Base-by-base conservation (phyloP, 2,113 vertebrate genomes). In the Zosterops borbonicus region DNA sequence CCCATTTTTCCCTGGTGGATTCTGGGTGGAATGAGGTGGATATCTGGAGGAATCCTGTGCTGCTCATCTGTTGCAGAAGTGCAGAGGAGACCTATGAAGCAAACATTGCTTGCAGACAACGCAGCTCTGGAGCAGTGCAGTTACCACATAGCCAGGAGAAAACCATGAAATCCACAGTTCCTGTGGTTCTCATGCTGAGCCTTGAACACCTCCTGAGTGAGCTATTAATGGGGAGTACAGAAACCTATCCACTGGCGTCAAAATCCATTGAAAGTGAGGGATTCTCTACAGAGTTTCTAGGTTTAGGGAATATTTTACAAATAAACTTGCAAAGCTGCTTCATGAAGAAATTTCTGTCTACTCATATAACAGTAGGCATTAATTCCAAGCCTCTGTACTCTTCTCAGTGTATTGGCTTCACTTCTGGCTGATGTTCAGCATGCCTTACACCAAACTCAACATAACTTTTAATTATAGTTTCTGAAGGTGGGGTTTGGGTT, bases 381-480 rank as follows among this genome's bases (percentile, higher is more conserved):
- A 80, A 55, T 67, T 92, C 56, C 44, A 77, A 70, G 46, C 24
- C 20, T 85, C 50, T 35, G 31, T 59, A 35, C 35, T 50, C 50
- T 80, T 70, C 47, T 35, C 6, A 47, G 50, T 17, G 31, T 50
- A 33, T 29, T 69, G 52, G 7, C 28, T 76, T 92, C 5, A 13
- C 8, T 76, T 78, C 62, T 86, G 58, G 17, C 37, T 83, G 31
- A 49, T 41, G n/a, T 15, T 86, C 24, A 86, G 33, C 7, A 9
- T 28, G 41, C 3, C 29, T 82, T 71, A 55, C 27, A 33, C 58
- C 60, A 77, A 87, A 56, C 14, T 65, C 83, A 87, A 62, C 39
- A 76, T 10, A 95, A 44, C 14, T 79, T 88, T 92, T 91, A 95
- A 81, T 74, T 73, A 82, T 39, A 31, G 6, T 59, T 79, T 53